A percentile compares a stretch with the other conserved stretches of the same genome.
phyloP scores from a whole-genome alignment of 2,888 invertebrate species.

The Leptogaster cylindrica region DNA sequence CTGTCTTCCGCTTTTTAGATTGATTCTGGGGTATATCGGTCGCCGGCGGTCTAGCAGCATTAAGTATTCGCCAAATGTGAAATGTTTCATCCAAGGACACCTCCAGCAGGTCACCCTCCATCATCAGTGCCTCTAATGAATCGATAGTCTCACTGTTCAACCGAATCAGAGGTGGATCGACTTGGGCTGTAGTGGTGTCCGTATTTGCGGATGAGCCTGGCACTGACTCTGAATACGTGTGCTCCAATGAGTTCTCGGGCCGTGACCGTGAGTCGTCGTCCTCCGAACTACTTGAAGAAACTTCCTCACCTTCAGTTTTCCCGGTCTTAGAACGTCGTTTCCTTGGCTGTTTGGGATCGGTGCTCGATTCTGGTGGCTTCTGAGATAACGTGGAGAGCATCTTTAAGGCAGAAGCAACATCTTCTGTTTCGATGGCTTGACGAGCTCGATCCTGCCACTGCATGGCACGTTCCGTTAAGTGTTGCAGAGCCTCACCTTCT shows the following conservation, averaged over 20 bases:
- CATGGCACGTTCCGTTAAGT: constrained; percentile 92
- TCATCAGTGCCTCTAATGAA: constrained; percentile 80
- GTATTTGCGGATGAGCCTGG: constrained; percentile 8
- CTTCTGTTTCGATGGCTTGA: constrained; percentile 70
- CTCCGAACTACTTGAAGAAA: constrained; percentile 26
- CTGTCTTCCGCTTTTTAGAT: constrained; percentile 47
- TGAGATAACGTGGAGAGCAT: constrained; percentile 63
- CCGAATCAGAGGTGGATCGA: constrained; percentile 49
- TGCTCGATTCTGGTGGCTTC: constrained; percentile 37
- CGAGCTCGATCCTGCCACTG: constrained; percentile 91
- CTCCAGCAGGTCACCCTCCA: constrained; percentile 91
- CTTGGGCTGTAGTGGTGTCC: constrained; percentile 46
- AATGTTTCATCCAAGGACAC: constrained; percentile 84
- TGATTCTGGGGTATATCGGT: constrained; percentile 53
- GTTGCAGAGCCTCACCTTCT: constrained; percentile 91
- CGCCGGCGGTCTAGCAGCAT: constrained; percentile 66
- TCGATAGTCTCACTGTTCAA: constrained; percentile 60
- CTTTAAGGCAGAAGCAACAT: constrained; percentile 70
- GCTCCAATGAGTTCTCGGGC: constrained; percentile 46
- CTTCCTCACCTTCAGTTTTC: constrained; percentile 14
- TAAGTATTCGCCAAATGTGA: constrained; percentile 77
- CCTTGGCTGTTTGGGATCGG: neutral
- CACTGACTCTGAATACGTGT: constrained; percentile 46
- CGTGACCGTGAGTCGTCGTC: constrained; percentile 19
- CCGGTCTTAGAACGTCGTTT: neutral